Evolutionary conservation across 2,888 invertebrate species (phyloP).

Genomic region (Leptarthrus brevirostris): DNA sequence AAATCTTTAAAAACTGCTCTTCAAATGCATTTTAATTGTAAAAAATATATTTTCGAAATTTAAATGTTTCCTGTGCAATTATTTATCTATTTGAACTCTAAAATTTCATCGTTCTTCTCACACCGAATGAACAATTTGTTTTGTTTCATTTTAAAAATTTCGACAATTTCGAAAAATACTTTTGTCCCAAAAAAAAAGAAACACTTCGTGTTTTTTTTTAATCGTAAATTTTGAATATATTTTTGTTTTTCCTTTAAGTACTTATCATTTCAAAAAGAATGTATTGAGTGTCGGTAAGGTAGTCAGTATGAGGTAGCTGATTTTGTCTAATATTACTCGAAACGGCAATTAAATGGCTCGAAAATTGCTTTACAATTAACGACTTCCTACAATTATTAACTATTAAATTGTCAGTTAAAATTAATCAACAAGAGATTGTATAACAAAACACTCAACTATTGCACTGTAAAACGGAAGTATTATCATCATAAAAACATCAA

Average conservation of each 20-base stretch:
- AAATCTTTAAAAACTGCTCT: conserved; percentile 26
- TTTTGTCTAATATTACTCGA: neutral
- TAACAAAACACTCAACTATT: conserved; percentile 34
- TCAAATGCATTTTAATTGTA: conserved; percentile 22
- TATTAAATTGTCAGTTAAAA: conserved; percentile 34
- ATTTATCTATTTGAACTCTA: conserved; percentile 35
- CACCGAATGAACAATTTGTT: neutral
- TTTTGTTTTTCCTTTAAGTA: neutral
- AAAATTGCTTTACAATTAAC: neutral
- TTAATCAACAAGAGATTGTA: conserved; percentile 33
- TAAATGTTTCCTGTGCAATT: conserved; percentile 16
- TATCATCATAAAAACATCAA: conserved; percentile 21
- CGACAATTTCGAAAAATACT: neutral
- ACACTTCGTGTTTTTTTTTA: conserved; percentile 12
- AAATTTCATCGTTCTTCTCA: neutral
- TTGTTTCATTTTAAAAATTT: conserved; percentile 1
- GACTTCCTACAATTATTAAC: conserved; percentile 3
- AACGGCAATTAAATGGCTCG: neutral
- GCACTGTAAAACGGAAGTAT: conserved; percentile 20
- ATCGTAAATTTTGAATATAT: conserved; percentile 22
- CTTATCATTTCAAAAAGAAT: neutral
- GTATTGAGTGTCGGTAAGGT: conserved; percentile 1
- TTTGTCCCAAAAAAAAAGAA: conserved; percentile 15
- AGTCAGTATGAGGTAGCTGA: conserved; percentile 32
- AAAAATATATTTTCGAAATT: conserved; percentile 44